Evolutionary conservation across 2,888 invertebrate species (phyloP).

Genomic region (Cheilosia grossa): DNA sequence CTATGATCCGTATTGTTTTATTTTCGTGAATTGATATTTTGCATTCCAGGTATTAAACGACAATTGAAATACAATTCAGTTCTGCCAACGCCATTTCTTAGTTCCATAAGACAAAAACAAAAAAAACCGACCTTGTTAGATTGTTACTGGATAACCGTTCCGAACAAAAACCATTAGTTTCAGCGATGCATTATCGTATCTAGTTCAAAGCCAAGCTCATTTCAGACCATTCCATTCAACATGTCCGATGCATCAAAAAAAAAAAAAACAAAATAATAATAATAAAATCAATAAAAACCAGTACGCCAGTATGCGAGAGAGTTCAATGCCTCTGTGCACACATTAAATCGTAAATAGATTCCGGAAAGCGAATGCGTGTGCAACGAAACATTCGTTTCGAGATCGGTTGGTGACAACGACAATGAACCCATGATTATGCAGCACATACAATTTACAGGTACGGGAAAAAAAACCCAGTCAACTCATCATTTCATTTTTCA

Average conservation of each 20-base stretch:
- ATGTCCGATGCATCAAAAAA: not conserved
- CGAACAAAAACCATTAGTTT: too few relatives aligned
- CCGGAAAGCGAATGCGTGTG: not conserved
- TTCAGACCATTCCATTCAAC: not conserved
- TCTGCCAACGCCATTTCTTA: too few relatives aligned
- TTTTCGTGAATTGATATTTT: too few relatives aligned
- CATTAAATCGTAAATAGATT: slow-evolving; percentile 1
- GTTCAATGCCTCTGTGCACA: slow-evolving; percentile 35
- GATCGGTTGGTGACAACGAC: not conserved
- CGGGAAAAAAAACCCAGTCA: not conserved
- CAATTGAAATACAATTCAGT: too few relatives aligned
- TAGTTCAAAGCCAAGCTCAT: too few relatives aligned
- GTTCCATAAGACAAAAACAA: too few relatives aligned
- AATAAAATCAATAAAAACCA: not conserved
- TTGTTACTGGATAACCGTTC: too few relatives aligned
- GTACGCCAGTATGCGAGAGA: slow-evolving; percentile 1
- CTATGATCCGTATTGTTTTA: too few relatives aligned
- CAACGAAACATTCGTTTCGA: not conserved
- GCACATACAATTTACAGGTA: slow-evolving; percentile 24
- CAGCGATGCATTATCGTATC: too few relatives aligned
- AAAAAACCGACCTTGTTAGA: too few relatives aligned
- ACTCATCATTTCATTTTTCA: slow-evolving; percentile 6
- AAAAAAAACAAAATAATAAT: not conserved
- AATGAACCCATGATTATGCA: slow-evolving; percentile 29
- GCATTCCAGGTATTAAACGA: too few relatives aligned